Conservation (phyloP, 2,113 vertebrate genomes). For the Callipepla californica region DNA sequence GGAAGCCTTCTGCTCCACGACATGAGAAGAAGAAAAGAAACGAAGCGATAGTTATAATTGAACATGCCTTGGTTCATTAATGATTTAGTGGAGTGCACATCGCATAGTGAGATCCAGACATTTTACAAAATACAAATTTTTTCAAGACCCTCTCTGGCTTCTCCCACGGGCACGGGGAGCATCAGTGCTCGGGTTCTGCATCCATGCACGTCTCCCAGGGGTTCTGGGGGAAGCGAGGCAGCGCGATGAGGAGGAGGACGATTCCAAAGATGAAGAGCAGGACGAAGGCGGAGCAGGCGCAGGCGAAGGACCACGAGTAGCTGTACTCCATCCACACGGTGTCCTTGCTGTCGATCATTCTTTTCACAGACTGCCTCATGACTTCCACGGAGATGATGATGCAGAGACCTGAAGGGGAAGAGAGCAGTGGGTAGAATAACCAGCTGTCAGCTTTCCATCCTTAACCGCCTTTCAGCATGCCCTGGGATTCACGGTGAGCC, state of each 20-base stretch:
- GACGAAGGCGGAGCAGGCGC: conserved; percentile 87
- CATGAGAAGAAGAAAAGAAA: background rate
- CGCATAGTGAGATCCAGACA: background rate
- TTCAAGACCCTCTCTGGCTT: background rate
- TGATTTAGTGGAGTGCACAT: background rate
- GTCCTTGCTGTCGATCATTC: conserved; percentile 94
- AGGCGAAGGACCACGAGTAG: conserved; percentile 94
- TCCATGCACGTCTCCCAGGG: conserved; percentile 99
- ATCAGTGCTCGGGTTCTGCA: conserved; percentile 87
- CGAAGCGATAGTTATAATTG: background rate
- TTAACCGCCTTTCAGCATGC: background rate
- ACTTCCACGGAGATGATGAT: conserved; percentile 94
- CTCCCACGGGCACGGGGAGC: background rate
- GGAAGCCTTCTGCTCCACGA: background rate
- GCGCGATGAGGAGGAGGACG: conserved; percentile 88
- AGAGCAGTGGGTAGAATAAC: conserved; percentile 31
- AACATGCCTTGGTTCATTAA: background rate
- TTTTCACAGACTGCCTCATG: conserved; percentile 94
- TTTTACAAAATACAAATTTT: conserved; percentile 9
- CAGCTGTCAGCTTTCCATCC: conserved; percentile 1
- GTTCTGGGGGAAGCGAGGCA: conserved; percentile 96
- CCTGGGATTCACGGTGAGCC: conserved; percentile 25
- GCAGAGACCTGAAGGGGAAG: conserved; percentile 86
- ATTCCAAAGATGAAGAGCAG: conserved; percentile 92
- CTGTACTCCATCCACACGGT: conserved; percentile 91